A percentile compares a stretch with the other conserved stretches of the same genome.
Conservation (phyloP, 2,113 vertebrate species). For the Bettongia penicillata region DNA sequence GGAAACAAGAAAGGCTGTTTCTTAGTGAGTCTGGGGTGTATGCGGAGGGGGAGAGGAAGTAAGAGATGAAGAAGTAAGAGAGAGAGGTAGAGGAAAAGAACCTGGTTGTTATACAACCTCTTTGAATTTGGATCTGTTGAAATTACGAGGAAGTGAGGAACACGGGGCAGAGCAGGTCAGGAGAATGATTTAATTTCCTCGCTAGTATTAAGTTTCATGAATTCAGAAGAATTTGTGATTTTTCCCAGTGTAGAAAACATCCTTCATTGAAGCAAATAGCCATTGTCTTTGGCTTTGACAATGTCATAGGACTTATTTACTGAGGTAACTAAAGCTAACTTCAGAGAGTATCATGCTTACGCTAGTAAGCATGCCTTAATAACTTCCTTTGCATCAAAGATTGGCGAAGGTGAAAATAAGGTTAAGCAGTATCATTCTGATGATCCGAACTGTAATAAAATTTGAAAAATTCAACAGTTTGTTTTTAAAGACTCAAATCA, state of each 20-base stretch:
- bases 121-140: background rate
- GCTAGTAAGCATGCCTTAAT: background rate
- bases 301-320: background rate
- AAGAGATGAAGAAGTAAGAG: no score
- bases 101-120: background rate
- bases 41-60: no score
- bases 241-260: background rate
- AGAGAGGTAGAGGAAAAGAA: background rate
- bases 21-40: background rate
- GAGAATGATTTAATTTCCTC: background rate
- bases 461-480: constrained; percentile 50
- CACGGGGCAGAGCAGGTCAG: background rate
- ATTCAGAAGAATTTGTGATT: background rate
- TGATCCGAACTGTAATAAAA: constrained; percentile 59
- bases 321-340: background rate
- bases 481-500: constrained; percentile 54
- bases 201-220: background rate
- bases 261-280: background rate
- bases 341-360: constrained; percentile 23
- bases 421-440: constrained; percentile 65
- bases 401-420: constrained; percentile 19
- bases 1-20: constrained; percentile 33
- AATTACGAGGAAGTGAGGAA: background rate
- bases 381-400: constrained; percentile 28
- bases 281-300: background rate